These are phyloP conservation scores for Halesus radiatus DNA, from an alignment of 1,140 invertebrate genomes.

Conservation along the genomic window DNA sequence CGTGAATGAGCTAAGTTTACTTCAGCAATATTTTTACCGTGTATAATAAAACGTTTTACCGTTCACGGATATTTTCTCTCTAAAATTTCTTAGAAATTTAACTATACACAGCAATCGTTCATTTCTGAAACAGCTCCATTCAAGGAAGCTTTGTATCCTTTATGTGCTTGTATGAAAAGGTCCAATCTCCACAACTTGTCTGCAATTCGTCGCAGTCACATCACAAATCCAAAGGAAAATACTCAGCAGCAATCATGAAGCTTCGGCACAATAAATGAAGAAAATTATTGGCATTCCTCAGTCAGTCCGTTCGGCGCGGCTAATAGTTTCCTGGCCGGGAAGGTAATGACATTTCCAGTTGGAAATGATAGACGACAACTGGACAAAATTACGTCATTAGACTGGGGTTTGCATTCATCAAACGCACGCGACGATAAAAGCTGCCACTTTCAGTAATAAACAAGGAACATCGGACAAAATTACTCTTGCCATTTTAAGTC, in stretches of 20 bases:
- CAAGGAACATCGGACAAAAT: too few species aligned
- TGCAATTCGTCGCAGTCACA: neutral
- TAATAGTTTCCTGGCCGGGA: conserved; percentile 21
- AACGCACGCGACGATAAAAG: neutral
- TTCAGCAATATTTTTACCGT: too few species aligned
- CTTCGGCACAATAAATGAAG: neutral
- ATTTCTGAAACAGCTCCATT: too few species aligned
- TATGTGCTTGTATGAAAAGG: too few species aligned
- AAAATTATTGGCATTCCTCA: conserved; percentile 13
- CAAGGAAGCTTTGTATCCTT: too few species aligned
- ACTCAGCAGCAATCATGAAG: neutral
- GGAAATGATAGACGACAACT: conserved; percentile 15
- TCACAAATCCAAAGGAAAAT: neutral
- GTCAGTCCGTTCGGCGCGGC: neutral
- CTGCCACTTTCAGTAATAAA: neutral
- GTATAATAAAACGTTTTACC: too few species aligned
- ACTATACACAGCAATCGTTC: too few species aligned
- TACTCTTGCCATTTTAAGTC: too few species aligned
- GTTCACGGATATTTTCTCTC: too few species aligned
- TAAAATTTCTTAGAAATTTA: too few species aligned
- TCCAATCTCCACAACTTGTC: neutral
- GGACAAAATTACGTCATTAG: neutral
- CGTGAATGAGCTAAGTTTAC: too few species aligned
- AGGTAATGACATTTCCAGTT: conserved; percentile 24
- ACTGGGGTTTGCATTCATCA: neutral